phyloP scores from a whole-genome alignment of 2,113 vertebrate species.

The Nicator chloris region DNA sequence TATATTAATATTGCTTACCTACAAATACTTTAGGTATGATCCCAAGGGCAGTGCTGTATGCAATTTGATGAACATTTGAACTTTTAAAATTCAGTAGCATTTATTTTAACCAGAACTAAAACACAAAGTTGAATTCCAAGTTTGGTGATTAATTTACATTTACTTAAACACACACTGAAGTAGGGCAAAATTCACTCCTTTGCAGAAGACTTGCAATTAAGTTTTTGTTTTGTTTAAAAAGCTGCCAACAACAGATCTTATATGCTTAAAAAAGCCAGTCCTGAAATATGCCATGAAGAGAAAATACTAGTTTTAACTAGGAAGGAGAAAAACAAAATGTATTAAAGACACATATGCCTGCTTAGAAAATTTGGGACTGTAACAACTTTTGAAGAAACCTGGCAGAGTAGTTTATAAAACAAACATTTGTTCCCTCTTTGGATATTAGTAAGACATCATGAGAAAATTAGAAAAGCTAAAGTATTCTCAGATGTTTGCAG shows the following conservation, averaged over 20 bases:
- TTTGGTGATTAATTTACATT: neutral
- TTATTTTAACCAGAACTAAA: conserved; percentile 21
- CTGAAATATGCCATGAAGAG: neutral
- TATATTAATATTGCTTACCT: conserved; percentile 35
- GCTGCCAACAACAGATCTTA: neutral
- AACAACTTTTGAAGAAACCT: conserved; percentile 65
- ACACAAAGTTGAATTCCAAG: neutral
- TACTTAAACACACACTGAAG: neutral
- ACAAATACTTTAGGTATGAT: neutral
- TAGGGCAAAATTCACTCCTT: neutral
- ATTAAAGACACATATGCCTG: neutral
- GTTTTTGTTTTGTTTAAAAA: neutral
- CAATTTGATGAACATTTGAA: conserved; percentile 37
- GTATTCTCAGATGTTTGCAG: conserved; percentile 70
- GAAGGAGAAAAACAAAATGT: conserved; percentile 1
- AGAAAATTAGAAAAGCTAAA: conserved; percentile 72
- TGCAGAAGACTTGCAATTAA: neutral
- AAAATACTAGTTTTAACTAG: neutral
- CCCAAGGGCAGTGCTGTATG: neutral
- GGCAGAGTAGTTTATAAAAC: conserved; percentile 33
- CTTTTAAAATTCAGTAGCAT: conserved; percentile 24
- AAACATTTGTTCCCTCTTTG: conserved; percentile 50
- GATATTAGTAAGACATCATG: conserved; percentile 68
- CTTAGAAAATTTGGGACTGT: neutral
- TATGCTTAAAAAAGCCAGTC: neutral